Evolutionary conservation across 1,140 invertebrate species (phyloP), one percentile per base, ranked within the genome.

Genomic region (Diachasmimorpha longicaudata): DNA sequence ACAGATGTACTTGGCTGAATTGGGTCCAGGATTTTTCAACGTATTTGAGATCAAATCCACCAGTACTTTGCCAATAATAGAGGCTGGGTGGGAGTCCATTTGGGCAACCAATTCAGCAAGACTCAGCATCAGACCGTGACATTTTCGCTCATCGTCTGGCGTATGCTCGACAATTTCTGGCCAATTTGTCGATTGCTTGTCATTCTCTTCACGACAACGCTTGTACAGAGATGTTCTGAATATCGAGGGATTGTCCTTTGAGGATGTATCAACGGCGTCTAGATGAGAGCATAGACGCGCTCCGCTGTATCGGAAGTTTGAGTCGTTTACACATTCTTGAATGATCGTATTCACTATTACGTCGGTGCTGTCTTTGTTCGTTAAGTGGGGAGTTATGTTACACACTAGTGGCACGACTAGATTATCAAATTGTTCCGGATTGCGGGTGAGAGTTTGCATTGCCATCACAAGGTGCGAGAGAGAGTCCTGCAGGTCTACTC

Each of bases 241-340:
- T 68, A 87, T 88, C 0, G 90, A 90, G 55, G 86, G 79, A 42
- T 84, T 83, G 69, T 88, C 70, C 5, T 84, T 86, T 23, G 76
- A 58, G 14, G 77, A 74, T 39, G 79, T 79, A 58, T 80, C 79
- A 19, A 83, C 83, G 23, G 89, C 90, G 75, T 92, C 91, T 36
- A 92, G 89, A 89, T 91, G 90, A 44, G 90, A 90, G 81, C 92
- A 93, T 9, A 93, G 85, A 9, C 92, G 88, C 21, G 92, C 92
- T 44, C 92, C 92, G 79, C 92, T 93, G 85, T 93, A 93, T 77
- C 92, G 90, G 82, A 93, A 93, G 82, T 93, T 93, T 4, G 90
- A 86, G 84, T 93, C 92, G n/a, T 80, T 87, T 77, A 93, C 91
- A 37, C 91, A 92, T 92, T 91, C 91, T 82, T 91, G 90, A 16